Base-by-base conservation (phyloP, 2,888 invertebrate species). In the Melolontha melolontha region DNA sequence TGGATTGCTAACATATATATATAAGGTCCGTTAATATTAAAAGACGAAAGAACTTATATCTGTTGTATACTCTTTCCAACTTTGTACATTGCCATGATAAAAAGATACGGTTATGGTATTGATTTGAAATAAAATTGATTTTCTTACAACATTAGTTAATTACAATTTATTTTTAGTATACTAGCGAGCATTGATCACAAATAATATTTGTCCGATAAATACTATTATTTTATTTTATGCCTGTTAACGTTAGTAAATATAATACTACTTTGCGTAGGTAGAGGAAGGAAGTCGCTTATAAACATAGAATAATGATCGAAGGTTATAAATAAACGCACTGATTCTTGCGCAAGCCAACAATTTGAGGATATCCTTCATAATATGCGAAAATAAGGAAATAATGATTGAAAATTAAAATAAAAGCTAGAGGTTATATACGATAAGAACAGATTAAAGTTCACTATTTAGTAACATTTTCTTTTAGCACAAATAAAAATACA, bases 221-320 rank as follows among this genome's bases (percentile, higher is more conserved):
- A 22, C 22, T 4, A 22, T 22, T 22, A 22, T 22, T 22, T 22
- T 22, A 4, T 34, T 34, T 34, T 8, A 6, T 34, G 34, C 6
- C 34, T 34, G 8, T 34, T 34, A 34, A 34, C 10, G 34, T 62
- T 62, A 47, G 34, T 62, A 49, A 49, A 14, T 34, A 16, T 62
- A 47, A 62, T 49, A 16, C 29, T 16, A 62, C 47, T 62, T 47
- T 16, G 47, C 22, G 49, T 40, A 54, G 11, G 54, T 47, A 29
- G 14, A 62, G 59, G 59, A 62, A 62, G 49, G 59, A 62, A 62
- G 59, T 47, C 34, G 39, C 17, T 22, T 11, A 29, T 62, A 62
- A 62, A 62, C 47, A 62, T 62, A 62, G 59, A 62, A 62, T 34
- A 49, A 47, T 47, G 34, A 62, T 62, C 59, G 59, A 62, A 62